Conservation (phyloP, 2,888 invertebrate genomes). For the Pollenia angustigena region DNA sequence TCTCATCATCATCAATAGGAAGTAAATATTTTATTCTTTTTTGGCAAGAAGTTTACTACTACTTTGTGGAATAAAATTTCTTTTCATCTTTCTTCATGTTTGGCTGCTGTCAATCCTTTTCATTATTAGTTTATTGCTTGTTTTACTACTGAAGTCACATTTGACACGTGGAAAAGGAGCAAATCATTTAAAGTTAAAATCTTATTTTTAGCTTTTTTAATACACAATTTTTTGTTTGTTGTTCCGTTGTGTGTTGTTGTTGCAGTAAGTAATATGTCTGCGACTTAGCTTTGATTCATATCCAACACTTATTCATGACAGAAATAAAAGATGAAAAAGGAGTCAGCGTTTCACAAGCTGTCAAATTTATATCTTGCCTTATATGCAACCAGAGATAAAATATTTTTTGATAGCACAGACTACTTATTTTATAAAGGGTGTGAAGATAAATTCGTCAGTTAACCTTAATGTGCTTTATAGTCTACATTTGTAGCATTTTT, state of each 20-base stretch:
- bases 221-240: neutral
- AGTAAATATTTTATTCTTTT: conserved; percentile 25
- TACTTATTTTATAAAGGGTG: too few relatives aligned
- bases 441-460: too few relatives aligned
- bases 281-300: conserved; percentile 27
- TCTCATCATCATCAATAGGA: conserved; percentile 37
- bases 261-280: conserved; percentile 18
- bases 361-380: too few relatives aligned
- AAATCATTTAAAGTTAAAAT: conserved; percentile 29
- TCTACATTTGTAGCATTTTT: too few relatives aligned
- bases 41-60: conserved; percentile 41
- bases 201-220: neutral
- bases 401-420: too few relatives aligned
- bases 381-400: too few relatives aligned
- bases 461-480: too few relatives aligned
- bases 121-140: conserved; percentile 3
- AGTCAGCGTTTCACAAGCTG: conserved; percentile 19
- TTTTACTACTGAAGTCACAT: conserved; percentile 14
- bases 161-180: conserved; percentile 33
- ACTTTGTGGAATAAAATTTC: conserved; percentile 29
- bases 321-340: neutral
- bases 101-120: conserved; percentile 30
- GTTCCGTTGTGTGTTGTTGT: neutral
- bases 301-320: conserved; percentile 12
- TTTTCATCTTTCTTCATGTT: neutral